These are phyloP conservation scores for Cisticola juncidis DNA, from an alignment of 2,113 vertebrate species.

Conservation along the genomic window DNA sequence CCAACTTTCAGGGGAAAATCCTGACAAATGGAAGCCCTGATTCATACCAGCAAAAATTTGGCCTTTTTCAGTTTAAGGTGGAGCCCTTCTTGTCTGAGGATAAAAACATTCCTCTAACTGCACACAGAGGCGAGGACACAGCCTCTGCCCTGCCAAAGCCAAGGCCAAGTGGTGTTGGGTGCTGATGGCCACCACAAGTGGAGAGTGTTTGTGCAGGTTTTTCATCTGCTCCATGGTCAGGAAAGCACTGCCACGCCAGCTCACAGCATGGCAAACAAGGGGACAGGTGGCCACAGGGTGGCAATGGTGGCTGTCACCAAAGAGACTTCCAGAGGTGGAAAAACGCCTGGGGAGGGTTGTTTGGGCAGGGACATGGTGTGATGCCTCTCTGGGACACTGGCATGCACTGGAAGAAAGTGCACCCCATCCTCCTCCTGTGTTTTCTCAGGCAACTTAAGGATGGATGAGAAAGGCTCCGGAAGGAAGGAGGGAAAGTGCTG, in stretches of 20 bases:
- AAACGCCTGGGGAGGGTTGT: background rate
- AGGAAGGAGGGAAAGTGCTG: background rate
- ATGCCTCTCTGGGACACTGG: background rate
- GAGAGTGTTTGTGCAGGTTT: background rate
- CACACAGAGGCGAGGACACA: background rate
- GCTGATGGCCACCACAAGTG: background rate
- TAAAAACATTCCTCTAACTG: slow-evolving; percentile 5
- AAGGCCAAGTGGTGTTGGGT: background rate
- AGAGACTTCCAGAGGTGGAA: background rate
- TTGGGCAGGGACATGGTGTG: background rate
- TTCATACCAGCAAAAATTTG: slow-evolving; percentile 61
- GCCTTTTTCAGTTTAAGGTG: slow-evolving; percentile 54
- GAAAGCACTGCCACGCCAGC: background rate
- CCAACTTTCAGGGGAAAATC: slow-evolving; percentile 55
- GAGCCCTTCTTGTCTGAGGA: slow-evolving; percentile 16
- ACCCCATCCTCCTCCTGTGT: background rate
- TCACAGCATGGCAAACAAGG: background rate
- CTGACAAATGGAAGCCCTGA: slow-evolving; percentile 62
- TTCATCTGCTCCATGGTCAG: background rate
- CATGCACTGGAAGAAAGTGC: background rate
- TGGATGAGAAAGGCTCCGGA: background rate
- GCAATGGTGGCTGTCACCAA: background rate
- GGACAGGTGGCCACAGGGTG: background rate
- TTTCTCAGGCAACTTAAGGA: background rate
- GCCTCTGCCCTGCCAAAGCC: background rate